These are phyloP conservation scores for Megaceryle maxima DNA, from an alignment of 2,113 vertebrate species.

Conservation along the genomic window DNA sequence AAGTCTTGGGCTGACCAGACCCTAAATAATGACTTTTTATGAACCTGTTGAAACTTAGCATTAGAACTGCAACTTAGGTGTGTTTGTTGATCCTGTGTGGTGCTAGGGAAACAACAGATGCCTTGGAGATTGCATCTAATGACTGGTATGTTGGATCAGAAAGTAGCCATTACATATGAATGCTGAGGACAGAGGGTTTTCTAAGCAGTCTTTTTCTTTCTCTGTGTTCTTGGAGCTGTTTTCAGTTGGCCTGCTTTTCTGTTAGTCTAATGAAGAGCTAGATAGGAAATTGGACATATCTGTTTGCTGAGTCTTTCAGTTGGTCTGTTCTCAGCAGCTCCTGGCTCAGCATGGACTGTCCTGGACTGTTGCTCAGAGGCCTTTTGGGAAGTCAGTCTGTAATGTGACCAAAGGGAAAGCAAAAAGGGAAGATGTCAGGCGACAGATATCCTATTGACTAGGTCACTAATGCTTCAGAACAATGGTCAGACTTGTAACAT, in stretches of 20 bases:
- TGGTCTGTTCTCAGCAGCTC: background rate
- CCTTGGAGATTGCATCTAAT: background rate
- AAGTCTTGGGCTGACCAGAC: background rate
- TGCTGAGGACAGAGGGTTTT: background rate
- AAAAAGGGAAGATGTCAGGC: background rate
- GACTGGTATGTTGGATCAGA: background rate
- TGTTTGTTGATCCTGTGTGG: background rate
- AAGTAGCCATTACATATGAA: background rate
- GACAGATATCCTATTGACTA: background rate
- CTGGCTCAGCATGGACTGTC: background rate
- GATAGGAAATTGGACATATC: rapidly evolving
- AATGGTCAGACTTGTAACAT: background rate
- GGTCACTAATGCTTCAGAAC: background rate
- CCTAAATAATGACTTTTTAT: background rate
- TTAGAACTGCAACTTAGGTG: background rate
- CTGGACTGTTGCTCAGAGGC: background rate
- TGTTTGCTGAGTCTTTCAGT: background rate
- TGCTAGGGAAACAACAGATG: background rate
- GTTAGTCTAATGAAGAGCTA: background rate
- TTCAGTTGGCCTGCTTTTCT: background rate
- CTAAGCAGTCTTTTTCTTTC: background rate
- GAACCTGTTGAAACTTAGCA: background rate
- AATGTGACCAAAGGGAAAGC: background rate
- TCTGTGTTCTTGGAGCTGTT: background rate
- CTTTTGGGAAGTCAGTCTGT: background rate